Base-by-base conservation (phyloP, 2,797 vertebrate species). In the Intellagama lesueurii region DNA sequence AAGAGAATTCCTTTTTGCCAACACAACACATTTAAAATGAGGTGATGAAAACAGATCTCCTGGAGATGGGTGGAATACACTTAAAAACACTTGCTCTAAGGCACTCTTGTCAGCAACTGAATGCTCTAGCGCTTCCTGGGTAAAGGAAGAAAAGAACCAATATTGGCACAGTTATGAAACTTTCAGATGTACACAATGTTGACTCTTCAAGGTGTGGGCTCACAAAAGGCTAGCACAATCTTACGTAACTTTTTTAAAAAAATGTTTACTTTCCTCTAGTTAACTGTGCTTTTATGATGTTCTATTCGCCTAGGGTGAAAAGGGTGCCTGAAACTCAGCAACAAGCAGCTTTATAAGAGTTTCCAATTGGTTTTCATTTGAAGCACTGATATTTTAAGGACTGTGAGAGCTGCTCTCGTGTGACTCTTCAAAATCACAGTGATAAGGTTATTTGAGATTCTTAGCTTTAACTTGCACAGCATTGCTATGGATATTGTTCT, bases 31-130 rank as follows among this genome's bases (percentile, higher is more conserved):
- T 92, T 95, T 95, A 85, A 90, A 95, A 40, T 87, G 92, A 81
- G 86, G 94, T 32, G 66, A 94, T 94, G 91, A 91, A 95, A 92
- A 93, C 87, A 91, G 80, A 93, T 94, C 35, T 73, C 76, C 76
- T n/a, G 16, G 66, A 89, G 69, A 72, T 80, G 83, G 79, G 69
- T 17, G 16, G 22, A 72, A 73, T 80, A 85, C 77, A 72, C 49
- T 44, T 89, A 44, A 73, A 85, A 73, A 35, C 28, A 8, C 28
- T 52, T 91, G 92, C 87, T 95, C 92, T 85, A 73, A 93, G 73
- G 86, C 75, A 94, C 89, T 44, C 90, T 94, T 66, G 69, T 85
- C 47, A 78, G 32, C 24, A n/a, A 7, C 35, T 5, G 52, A 79
- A 85, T 64, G 77, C 30, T 70, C 49, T 68, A 73, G 30, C 78